These are phyloP conservation scores for Bujurquina vittata DNA, from an alignment of 2,113 vertebrate genomes.

Conservation along the genomic window DNA sequence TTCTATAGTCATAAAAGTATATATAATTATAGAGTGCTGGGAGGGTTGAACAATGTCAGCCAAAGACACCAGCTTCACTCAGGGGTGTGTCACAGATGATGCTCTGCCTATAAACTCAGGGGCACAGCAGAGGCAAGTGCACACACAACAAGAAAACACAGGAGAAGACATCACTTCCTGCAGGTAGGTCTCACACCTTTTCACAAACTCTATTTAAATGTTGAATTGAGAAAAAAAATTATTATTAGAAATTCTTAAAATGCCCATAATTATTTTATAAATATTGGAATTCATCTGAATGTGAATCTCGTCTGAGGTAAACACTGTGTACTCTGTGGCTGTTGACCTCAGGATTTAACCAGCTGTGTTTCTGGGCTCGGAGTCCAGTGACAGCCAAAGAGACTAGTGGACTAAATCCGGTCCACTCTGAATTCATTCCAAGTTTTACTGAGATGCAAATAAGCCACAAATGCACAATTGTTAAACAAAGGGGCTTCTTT, in stretches of 20 bases:
- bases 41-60: constrained; percentile 19
- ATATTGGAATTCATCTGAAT: background rate
- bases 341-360: constrained; percentile 26
- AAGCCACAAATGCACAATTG: constrained; percentile 2
- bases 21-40: background rate
- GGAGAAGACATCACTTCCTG: background rate
- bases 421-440: background rate
- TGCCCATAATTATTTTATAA: background rate
- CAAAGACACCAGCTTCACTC: background rate
- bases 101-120: constrained; percentile 54
- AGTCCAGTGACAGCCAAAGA: constrained; percentile 14
- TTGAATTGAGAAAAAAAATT: background rate
- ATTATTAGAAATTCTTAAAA: background rate
- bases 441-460: constrained; percentile 10
- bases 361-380: constrained; percentile 30
- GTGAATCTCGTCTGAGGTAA: background rate
- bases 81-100: constrained; percentile 56
- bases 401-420: constrained; percentile 14
- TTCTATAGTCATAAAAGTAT: background rate
- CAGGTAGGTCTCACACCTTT: constrained; percentile 53
- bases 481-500: background rate
- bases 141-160: background rate
- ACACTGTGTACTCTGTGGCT: background rate
- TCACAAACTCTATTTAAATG: background rate
- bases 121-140: background rate